These are phyloP conservation scores for Smutsia temminckii DNA, from an alignment of 2,797 vertebrate genomes.

Conservation along the genomic window DNA sequence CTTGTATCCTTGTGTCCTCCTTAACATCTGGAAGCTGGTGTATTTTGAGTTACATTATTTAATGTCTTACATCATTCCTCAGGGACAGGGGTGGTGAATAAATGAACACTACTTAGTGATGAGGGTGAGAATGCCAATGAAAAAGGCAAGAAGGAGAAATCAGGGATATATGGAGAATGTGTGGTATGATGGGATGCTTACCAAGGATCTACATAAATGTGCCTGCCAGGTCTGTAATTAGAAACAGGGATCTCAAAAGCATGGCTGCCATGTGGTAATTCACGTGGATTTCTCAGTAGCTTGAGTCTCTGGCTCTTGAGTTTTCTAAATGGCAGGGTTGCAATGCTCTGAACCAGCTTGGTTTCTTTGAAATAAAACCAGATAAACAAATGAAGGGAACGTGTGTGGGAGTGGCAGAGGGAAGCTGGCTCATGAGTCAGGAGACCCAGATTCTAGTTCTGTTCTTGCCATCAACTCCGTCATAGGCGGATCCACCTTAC, in stretches of 20 bases:
- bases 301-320: not conserved
- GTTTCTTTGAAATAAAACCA: slow-evolving; percentile 29
- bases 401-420: not conserved
- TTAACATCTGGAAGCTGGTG: slow-evolving; percentile 13
- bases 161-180: slow-evolving; percentile 10
- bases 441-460: not conserved
- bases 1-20: not conserved
- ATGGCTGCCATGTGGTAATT: slow-evolving; percentile 18
- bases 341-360: not conserved
- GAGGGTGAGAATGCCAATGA: not conserved
- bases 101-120: slow-evolving; percentile 41
- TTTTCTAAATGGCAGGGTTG: slow-evolving; percentile 20
- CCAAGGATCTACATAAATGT: not conserved
- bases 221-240: slow-evolving; percentile 40
- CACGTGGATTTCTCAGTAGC: slow-evolving; percentile 57
- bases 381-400: not conserved
- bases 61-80: slow-evolving; percentile 25
- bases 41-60: slow-evolving; percentile 28
- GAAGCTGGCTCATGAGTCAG: not conserved
- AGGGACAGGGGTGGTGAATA: not conserved
- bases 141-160: slow-evolving; percentile 29
- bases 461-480: not conserved
- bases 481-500: not conserved
- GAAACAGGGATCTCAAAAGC: slow-evolving; percentile 27
- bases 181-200: not conserved